Base-by-base conservation (phyloP, 1,140 invertebrate species). In the Lordiphosa stackelbergi region DNA sequence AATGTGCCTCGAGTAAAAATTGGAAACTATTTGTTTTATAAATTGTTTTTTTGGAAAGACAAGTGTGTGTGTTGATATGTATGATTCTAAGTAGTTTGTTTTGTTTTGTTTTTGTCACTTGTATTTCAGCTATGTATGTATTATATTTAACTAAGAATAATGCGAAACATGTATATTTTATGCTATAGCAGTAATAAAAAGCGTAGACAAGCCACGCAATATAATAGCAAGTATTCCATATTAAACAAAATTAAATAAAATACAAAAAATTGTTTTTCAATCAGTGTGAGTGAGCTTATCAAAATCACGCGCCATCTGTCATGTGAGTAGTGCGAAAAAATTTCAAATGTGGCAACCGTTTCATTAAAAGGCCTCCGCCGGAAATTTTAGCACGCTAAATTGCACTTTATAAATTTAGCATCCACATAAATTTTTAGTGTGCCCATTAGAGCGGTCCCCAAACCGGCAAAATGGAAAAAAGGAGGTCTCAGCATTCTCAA, bases 141-240 rank as follows among this genome's bases (percentile, higher is more conserved):
- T 45, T 45, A 45, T 45, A 45, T 45, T 73, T 53, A 75, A 71
- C 49, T 59, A 68, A 54, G 51, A 41, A 66, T 53, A 84, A 73
- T 60, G 53, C 62, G 68, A 53, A 73, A 51, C 59, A 46, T 81
- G 58, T 81, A 75, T 83, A 77, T 73, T 77, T 83, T 24, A 24
- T 24, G 22, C 22, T 5, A 5, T 24, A 24, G 22, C 22, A 24
- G 5, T 24, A 24, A 24, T 24, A 24, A 24, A 24, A 24, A 24
- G 22, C 22, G 22, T 24, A 5, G 0, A 24, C 22, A 52, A 73
- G 55, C 59, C 77, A 63, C 13, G 53, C 62, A 66, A 63, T 81
- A 79, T 75, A 61, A 75, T 70, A 75, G 72, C 37, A 70, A 75
- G 56, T 75, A 75, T 75, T 75, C 64, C 64, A 66, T 66, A 66